Base-by-base conservation (phyloP, 2,113 vertebrate species). In the Pelusios castaneus region DNA sequence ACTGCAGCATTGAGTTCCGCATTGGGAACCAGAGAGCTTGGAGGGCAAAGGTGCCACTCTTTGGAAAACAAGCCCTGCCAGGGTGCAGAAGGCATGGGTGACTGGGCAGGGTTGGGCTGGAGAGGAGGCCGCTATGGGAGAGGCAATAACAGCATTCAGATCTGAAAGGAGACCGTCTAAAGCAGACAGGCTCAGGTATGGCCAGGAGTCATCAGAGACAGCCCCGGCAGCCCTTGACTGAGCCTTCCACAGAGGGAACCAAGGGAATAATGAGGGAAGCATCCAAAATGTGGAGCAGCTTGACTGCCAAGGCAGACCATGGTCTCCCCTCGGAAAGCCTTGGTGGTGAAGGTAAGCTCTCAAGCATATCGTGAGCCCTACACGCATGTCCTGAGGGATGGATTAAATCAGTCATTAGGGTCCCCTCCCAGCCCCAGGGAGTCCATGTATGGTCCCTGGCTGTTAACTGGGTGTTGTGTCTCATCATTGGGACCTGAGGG, bases 11-110 rank as follows among this genome's bases (percentile, higher is more conserved):
- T 55, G 54, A 11, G 21, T 56, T 56, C 55, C 25, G 24, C 8
- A 25, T 27, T 58, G 56, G 27, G 56, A 38, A 22, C n/a, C 73
- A 25, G 73, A 75, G 34, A 70, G 67, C 67, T 34, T 70, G n/a
- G 76, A 13, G 31, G 87, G 13, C 17, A 70, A 10, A n/a, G 11
- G 11, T 0, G 0, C 43, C 52, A 76, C 17, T 8, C 31, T 34
- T 34, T 56, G 52, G 22, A 4, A 10, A 58, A n/a, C 29, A 80
- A 63, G 11, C 51, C 21, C 73, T 75, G 73, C 17, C 34, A 29
- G 56, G 56, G 56, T 70, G 56, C 31, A 70, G 19, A 91, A 85
- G 70, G 14, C 34, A 24, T 41, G 83, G 31, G 38, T 70, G 91
- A 38, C 38, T 52, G 82, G 49, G 45, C 34, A 76, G 60, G 87